These are phyloP conservation scores for Trachelus tabidus DNA, from an alignment of 2,888 invertebrate genomes.

Conservation along the genomic window DNA sequence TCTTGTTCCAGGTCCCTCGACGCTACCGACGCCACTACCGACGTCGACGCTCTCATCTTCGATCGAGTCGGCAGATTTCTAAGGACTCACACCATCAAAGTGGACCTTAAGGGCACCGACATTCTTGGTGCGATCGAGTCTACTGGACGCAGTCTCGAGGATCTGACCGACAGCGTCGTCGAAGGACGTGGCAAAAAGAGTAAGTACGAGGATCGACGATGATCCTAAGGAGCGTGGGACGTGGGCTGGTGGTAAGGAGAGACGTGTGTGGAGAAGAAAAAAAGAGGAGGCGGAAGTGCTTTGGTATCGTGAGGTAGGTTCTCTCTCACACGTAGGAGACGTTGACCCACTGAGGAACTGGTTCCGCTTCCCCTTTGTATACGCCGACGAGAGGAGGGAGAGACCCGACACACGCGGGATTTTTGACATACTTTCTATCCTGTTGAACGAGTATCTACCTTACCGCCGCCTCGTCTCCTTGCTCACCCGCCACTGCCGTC, in stretches of 20 bases:
- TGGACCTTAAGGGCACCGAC: constrained; percentile 87
- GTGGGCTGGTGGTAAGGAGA: too few relatives aligned
- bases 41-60: constrained; percentile 73
- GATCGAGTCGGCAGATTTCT: constrained; percentile 81
- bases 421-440: constrained; percentile 64
- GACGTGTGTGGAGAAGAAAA: too few relatives aligned
- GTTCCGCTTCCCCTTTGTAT: constrained; percentile 61
- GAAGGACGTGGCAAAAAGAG: constrained; percentile 84
- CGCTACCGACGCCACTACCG: constrained; percentile 66
- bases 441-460: constrained; percentile 34
- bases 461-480: constrained; percentile 30
- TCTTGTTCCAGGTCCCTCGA: constrained; percentile 58
- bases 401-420: constrained; percentile 46
- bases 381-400: constrained; percentile 24
- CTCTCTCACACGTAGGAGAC: constrained; percentile 29
- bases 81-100: constrained; percentile 83
- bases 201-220: constrained; percentile 64
- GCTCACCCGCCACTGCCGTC: neutral
- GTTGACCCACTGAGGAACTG: constrained; percentile 65
- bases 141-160: constrained; percentile 82
- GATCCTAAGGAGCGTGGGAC: neutral
- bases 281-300: neutral
- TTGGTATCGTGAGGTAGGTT: neutral
- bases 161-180: constrained; percentile 69
- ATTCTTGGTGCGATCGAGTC: constrained; percentile 83